These are phyloP conservation scores for Natator depressus DNA, from an alignment of 2,113 vertebrate species.

Conservation along the genomic window DNA sequence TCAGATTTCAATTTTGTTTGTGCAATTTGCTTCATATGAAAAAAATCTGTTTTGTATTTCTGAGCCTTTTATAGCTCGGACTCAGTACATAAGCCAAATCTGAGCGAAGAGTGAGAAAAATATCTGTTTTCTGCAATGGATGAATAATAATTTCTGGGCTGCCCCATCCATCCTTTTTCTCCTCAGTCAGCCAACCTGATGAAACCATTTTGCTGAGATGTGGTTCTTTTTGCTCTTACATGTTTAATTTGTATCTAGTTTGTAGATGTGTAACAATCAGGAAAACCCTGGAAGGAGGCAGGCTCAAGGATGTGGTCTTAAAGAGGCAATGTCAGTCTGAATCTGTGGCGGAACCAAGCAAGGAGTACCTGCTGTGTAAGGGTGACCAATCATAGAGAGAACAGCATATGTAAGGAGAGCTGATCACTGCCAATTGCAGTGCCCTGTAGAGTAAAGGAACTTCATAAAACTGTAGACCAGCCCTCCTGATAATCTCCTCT, in stretches of 20 bases:
- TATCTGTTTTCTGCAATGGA: not conserved
- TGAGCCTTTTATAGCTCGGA: not conserved
- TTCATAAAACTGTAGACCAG: not conserved
- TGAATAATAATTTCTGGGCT: not conserved
- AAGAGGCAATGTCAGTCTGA: not conserved
- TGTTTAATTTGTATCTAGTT: not conserved
- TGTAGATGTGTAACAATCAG: not conserved
- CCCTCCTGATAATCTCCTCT: not conserved
- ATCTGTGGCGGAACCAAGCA: not conserved
- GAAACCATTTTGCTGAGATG: not conserved
- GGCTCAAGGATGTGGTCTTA: not conserved
- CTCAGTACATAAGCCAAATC: slow-evolving; percentile 8
- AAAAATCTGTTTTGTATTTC: not conserved
- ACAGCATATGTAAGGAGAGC: not conserved
- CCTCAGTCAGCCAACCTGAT: not conserved
- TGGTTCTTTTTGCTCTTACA: not conserved
- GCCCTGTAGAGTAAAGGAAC: not conserved
- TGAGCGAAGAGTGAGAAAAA: not conserved
- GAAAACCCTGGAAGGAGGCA: not conserved
- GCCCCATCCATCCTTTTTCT: not conserved
- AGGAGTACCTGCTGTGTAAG: not conserved
- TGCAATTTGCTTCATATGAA: not conserved
- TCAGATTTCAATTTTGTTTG: not conserved
- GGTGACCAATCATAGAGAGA: not conserved
- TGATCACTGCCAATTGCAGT: not conserved